Base-by-base conservation (phyloP, 2,888 invertebrate genomes). In the Tuberolachnus salignus region DNA sequence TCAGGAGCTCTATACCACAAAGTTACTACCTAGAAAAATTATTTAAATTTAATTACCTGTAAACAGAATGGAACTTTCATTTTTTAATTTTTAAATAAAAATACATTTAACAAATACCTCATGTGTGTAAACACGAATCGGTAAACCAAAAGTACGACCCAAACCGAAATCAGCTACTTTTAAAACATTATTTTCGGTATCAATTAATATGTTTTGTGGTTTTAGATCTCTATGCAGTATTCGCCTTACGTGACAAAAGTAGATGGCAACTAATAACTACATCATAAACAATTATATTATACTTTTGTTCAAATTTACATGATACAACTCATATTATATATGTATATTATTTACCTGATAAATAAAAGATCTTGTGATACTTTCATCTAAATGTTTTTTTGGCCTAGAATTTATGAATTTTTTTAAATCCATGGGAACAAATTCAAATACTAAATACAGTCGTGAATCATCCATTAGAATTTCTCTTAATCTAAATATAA, bases 141-240 rank as follows among this genome's bases (percentile, higher is more conserved):
- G 99, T 0, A 98, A 98, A 1, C 98, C 99, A 87, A 92, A 99
- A 84, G 94, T 93, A 85, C 97, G 97, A 0, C 99, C 99, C 82
- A 99, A 88, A 85, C 99, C 99, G 88, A 99, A 99, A 90, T 99
- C 99, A 82, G 97, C 98, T 84, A 99, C 92, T 88, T 99, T 99
- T 9, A 99, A 87, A 34, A 97, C 89, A 9, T 59, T 71, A 46
- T 98, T 98, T 83, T 92, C 91, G 26, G 92, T 89, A 86, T 97
- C 95, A 34, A 99, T 94, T 44, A 99, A 88, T 84, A 99, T 90
- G 88, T 99, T 99, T 86, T 99, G 99, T 0, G 99, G 99, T 86
- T 99, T 99, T 83, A 99, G 88, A 90, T 99, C 99, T 82, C 97
- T 89, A 86, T 98, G 98, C 69, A 98, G 87, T 82, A 97, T 93